These are phyloP conservation scores for Ditylenchus weischeri DNA, from an alignment of 2,888 invertebrate genomes.

Conservation along the genomic window DNA sequence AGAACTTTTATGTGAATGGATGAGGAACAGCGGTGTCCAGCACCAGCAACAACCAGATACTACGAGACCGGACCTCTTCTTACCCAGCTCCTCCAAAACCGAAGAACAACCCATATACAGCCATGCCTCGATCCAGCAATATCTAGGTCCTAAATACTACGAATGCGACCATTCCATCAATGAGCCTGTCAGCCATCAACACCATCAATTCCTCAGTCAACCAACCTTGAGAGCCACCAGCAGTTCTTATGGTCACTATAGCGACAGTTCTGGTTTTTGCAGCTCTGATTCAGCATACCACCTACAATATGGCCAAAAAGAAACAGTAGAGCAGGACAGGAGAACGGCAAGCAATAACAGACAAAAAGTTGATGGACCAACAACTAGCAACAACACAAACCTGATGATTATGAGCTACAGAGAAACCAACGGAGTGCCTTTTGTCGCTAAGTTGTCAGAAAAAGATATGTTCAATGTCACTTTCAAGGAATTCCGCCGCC, in stretches of 20 bases:
- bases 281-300: slow-evolving; percentile 24
- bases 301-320: slow-evolving; percentile 5
- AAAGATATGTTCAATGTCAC: slow-evolving; percentile 20
- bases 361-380: no score
- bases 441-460: background rate
- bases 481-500: slow-evolving; percentile 37
- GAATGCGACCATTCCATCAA: background rate
- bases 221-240: no score
- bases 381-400: slow-evolving; percentile 3
- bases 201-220: no score
- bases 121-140: no score
- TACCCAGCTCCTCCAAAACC: background rate
- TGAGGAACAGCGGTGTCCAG: slow-evolving; percentile 12
- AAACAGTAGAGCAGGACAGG: no score
- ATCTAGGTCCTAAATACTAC: no score
- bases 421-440: slow-evolving; percentile 17
- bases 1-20: slow-evolving; percentile 24
- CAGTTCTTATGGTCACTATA: background rate
- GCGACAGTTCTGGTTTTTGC: slow-evolving; percentile 31
- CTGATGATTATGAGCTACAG: slow-evolving; percentile 13
- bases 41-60: background rate
- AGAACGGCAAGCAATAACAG: no score
- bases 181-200: background rate
- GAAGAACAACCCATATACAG: no score
- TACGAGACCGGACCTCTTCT: background rate